Evolutionary conservation across 2,797 vertebrate genomes (phyloP), one percentile per base, ranked within the genome.

Genomic region (Arnoldichthys spilopterus): DNA sequence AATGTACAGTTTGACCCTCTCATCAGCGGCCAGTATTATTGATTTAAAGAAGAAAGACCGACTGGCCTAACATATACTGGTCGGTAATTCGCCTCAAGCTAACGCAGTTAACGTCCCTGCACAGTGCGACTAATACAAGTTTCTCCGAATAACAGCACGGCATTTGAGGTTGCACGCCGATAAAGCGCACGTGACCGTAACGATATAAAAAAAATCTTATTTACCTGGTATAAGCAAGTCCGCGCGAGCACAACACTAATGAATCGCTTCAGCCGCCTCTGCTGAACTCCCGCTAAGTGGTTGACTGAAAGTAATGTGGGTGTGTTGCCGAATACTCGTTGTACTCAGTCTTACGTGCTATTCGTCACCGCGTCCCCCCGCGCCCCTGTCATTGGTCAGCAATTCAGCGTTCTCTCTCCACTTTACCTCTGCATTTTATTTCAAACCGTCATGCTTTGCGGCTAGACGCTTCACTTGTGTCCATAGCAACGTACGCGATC

Each of bases 401-500:
- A 28, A 0, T 0, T 6, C 43, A 0, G 20, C 26, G 58, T 90
- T 83, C 87, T 83, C 85, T 51, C 83, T 0, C 92, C 88, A 49
- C 30, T 93, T 89, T 95, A 82, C 83, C 4, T 0, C 28, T 5
- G 94, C 93, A 87, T 93, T 94, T 93, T 95, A 91, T 95, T 90
- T 94, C 93, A 86, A 22, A 86, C 94, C 94, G 68, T 81, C 77
- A 91, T 93, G 88, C 94, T 51, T 90, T 90, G 92, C 91, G 87
- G 12, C 9, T 7, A 24, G 15, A 79, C 26, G 20, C 11, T 56
- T 68, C 28, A 24, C 24, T 1, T 49, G 88, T 92, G 80, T 61
- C 87, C 77, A 28, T 15, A 78, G 84, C 61, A 88, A 93, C 90
- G 32, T 2, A 40, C 3, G 16, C 6, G 26, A 6, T 1, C 13